Conservation (phyloP, 2,888 invertebrate genomes). For the Polydrusus pterygomalis region DNA sequence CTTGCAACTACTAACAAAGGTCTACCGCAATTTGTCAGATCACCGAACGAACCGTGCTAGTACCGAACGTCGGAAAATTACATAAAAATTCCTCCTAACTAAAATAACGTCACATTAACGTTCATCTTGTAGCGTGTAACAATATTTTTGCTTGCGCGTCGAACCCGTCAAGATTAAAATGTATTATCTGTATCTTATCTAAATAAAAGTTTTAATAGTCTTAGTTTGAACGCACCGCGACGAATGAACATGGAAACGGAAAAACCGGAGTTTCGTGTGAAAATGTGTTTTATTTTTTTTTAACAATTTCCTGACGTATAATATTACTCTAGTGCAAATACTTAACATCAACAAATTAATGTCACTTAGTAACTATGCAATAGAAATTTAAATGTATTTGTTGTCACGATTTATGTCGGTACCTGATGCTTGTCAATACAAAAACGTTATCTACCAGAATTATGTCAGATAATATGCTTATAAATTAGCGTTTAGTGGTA, state of each 20-base stretch:
- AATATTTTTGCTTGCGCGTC: constrained; percentile 27
- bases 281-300: neutral
- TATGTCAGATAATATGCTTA: neutral
- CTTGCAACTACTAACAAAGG: constrained; percentile 32
- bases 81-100: constrained; percentile 11
- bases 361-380: neutral
- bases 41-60: constrained; percentile 47
- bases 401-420: neutral
- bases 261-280: constrained; percentile 23
- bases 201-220: constrained; percentile 58
- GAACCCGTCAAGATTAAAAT: constrained; percentile 54
- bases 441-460: neutral
- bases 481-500: neutral
- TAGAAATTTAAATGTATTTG: neutral
- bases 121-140: constrained; percentile 12
- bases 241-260: constrained; percentile 24
- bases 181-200: constrained; percentile 60
- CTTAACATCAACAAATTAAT: neutral
- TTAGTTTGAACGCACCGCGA: constrained; percentile 34
- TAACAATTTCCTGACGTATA: neutral
- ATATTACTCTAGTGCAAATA: constrained; percentile 27
- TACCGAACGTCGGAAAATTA: constrained; percentile 30
- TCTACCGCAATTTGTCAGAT: constrained; percentile 45
- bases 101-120: constrained; percentile 33
- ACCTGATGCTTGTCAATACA: neutral